A percentile compares a stretch with the other conserved stretches of the same genome.
These are phyloP conservation scores for Eolophus roseicapilla DNA, from an alignment of 2,113 vertebrate species.

Conservation along the genomic window DNA sequence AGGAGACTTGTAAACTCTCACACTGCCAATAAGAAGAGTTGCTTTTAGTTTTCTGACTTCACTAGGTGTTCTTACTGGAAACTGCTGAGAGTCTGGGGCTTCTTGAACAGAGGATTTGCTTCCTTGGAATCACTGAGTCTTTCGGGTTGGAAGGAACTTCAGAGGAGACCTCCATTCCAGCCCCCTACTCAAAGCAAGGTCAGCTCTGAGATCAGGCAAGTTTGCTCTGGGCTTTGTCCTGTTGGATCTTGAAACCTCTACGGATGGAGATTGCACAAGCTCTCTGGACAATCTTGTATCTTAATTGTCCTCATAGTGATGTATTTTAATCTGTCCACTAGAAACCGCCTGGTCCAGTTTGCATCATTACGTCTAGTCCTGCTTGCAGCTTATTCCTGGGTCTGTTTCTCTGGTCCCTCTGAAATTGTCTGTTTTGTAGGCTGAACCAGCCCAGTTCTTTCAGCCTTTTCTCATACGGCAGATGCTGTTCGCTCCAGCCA, in stretches of 20 bases:
- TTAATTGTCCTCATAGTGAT: neutral
- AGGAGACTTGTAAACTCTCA: neutral
- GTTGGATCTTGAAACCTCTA: neutral
- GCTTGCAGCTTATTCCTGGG: neutral
- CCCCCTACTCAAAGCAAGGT: neutral
- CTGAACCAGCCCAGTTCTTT: neutral
- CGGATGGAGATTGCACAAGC: neutral
- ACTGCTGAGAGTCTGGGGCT: neutral
- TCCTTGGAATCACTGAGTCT: neutral
- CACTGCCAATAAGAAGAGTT: neutral
- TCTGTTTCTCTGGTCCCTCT: neutral
- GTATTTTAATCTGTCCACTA: neutral
- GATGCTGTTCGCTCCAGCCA: neutral
- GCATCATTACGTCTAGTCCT: neutral
- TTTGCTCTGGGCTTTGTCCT: neutral
- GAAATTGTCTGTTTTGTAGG: neutral
- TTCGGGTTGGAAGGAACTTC: neutral
- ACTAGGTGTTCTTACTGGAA: neutral
- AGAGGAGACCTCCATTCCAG: neutral
- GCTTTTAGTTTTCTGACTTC: neutral
- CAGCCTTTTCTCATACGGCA: neutral
- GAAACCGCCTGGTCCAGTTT: neutral
- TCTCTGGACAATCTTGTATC: neutral
- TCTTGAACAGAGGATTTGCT: neutral
- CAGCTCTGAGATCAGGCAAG: neutral